Evolutionary conservation across 2,797 vertebrate genomes (phyloP).

Genomic region (Acanthurus lineatus): DNA sequence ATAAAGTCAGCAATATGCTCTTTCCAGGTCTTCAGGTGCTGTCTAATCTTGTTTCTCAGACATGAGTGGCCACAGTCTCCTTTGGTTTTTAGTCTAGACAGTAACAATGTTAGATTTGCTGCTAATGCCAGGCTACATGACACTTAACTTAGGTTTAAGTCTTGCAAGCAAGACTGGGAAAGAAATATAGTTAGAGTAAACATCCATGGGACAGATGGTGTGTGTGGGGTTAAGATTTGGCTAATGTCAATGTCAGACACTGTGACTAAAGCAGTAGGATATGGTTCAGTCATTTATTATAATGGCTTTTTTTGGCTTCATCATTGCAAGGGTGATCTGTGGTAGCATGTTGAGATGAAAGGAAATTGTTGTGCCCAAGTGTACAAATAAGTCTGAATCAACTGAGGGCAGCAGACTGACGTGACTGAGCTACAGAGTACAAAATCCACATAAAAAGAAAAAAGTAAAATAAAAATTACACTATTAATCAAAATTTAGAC

Average conservation of each 20-base stretch:
- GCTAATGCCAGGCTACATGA: conserved; percentile 30
- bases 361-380: conserved; percentile 1
- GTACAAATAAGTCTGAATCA: background rate
- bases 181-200: conserved; percentile 24
- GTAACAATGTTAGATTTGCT: conserved; percentile 23
- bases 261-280: background rate
- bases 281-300: background rate
- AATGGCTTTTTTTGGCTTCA: background rate
- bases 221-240: conserved; percentile 40
- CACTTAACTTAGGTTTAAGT: conserved; percentile 36
- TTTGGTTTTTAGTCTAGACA: conserved; percentile 33
- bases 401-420: background rate
- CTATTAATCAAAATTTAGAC: background rate
- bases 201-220: conserved; percentile 48
- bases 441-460: background rate
- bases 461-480: background rate
- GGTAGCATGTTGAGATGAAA: background rate
- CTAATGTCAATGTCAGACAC: conserved; percentile 43
- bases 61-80: conserved; percentile 38
- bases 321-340: background rate
- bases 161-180: conserved; percentile 17
- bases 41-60: conserved; percentile 36
- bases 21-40: conserved; percentile 2
- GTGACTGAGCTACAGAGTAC: background rate
- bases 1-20: background rate